phyloP scores from a whole-genome alignment of 92 coral and sea anemone genomes.

The Epizoanthus stellaris region DNA sequence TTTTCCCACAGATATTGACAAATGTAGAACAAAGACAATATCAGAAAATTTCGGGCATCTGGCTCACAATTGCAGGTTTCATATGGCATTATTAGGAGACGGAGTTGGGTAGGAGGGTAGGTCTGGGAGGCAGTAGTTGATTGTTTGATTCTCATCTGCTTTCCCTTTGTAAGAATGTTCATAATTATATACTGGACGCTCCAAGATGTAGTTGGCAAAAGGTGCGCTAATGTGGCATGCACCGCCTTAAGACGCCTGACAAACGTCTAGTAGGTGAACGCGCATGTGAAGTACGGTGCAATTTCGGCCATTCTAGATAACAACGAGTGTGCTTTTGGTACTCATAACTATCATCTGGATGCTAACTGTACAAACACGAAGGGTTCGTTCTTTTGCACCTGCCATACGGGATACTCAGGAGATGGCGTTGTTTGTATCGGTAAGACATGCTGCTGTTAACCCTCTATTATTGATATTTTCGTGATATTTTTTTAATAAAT shows the following conservation, averaged over 20 bases:
- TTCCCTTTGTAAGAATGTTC: no score
- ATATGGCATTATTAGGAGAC: slow-evolving; percentile 53
- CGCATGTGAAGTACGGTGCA: background rate
- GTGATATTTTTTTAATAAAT: no score
- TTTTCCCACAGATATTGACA: slow-evolving; percentile 11
- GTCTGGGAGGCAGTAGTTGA: background rate
- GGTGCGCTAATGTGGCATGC: no score
- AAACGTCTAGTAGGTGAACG: no score
- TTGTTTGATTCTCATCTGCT: background rate
- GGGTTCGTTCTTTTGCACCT: slow-evolving; percentile 44
- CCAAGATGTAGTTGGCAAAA: background rate
- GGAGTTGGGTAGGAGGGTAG: slow-evolving; percentile 48
- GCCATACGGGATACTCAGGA: slow-evolving; percentile 32
- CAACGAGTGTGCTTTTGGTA: background rate
- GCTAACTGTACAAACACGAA: slow-evolving; percentile 48
- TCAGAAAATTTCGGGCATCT: background rate
- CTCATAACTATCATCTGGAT: slow-evolving; percentile 32
- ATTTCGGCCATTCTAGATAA: background rate
- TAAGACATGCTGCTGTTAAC: background rate
- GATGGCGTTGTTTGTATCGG: slow-evolving; percentile 5
- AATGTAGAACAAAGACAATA: background rate
- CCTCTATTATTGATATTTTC: no score
- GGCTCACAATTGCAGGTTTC: background rate
- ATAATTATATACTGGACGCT: background rate
- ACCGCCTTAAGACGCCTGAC: no score